Percentiles rank a stretch among this genome's conserved stretches.
phyloP scores from a whole-genome alignment of 1,140 invertebrate species.

The Cryptotermes secundus region DNA sequence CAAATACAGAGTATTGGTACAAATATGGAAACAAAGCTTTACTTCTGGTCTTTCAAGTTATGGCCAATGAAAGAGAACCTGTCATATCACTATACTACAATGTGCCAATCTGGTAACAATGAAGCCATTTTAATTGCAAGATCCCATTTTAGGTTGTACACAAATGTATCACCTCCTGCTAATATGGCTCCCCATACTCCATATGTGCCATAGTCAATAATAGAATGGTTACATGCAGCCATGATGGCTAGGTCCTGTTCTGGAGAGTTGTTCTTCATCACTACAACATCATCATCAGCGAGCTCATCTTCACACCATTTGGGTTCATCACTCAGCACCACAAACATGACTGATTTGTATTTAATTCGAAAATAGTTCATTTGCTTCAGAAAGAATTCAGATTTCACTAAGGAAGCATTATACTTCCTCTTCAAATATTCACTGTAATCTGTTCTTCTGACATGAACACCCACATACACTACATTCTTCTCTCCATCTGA shows the following conservation, averaged over 20 bases:
- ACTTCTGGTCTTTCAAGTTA: no score
- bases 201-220: constrained; percentile 69
- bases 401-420: no score
- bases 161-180: constrained; percentile 59
- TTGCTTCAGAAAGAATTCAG: constrained; percentile 53
- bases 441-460: no score
- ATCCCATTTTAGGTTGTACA: constrained; percentile 52
- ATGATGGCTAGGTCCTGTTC: constrained; percentile 64
- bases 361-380: constrained; percentile 57
- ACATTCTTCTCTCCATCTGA: no score
- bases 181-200: constrained; percentile 67
- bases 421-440: no score
- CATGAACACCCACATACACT: no score
- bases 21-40: no score
- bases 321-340: constrained; percentile 63
- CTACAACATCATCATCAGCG: constrained; percentile 51
- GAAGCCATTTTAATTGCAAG: constrained; percentile 37
- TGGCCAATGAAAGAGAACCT: no score
- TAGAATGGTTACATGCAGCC: constrained; percentile 63
- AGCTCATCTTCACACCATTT: constrained; percentile 58
- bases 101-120: no score
- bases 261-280: constrained; percentile 47
- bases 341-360: constrained; percentile 54
- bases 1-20: no score
- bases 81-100: no score